Evolutionary conservation across 2,888 invertebrate species (phyloP), one percentile per base, ranked within the genome.

Genomic region (Poecilus cupreus): DNA sequence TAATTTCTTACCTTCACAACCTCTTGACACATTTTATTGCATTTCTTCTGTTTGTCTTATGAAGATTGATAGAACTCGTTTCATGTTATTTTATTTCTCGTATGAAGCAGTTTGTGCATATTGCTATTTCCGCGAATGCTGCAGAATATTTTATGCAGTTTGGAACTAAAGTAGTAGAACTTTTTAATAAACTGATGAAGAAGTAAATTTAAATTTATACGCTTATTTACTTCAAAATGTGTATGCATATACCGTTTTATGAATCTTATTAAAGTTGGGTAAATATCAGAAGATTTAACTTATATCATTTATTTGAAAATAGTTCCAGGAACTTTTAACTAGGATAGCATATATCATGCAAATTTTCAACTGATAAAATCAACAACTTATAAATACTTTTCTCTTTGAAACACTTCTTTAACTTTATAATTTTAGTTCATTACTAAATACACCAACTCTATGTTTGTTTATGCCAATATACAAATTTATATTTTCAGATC

Each of bases 211-310:
- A 37, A 68, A 68, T 37, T 68, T 68, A 68, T 68, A 68, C 37
- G 37, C 37, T 37, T 68, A 68, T 68, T 68, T 68, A 68, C 64
- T 68, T 37, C 37, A 20, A 13, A 51, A 32, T 37, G 20, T 32
- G 64, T 32, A 68, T 68, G 64, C 64, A 68, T 60, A 60, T 51
- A 51, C 51, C 16, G 51, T 16, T 39, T 37, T 72, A 72, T 26
- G 26, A 18, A 75, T 20, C 57, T 76, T 57, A 37, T 76, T 57
- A 76, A 76, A 51, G 57, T 54, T 54, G 26, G 8, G 26, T n/a
- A 76, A 54, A 76, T 76, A 76, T 76, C 76, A 54, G 76, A 75
- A 13, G 75, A 49, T 46, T 26, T 26, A 74, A 75, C 32, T 76
- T 75, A 26, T 70, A 72, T 72, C 43, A 43, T 57, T 54, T 54